Evolutionary conservation across 1,140 invertebrate genomes (phyloP).

Genomic region (Leptinotarsa defecta): DNA sequence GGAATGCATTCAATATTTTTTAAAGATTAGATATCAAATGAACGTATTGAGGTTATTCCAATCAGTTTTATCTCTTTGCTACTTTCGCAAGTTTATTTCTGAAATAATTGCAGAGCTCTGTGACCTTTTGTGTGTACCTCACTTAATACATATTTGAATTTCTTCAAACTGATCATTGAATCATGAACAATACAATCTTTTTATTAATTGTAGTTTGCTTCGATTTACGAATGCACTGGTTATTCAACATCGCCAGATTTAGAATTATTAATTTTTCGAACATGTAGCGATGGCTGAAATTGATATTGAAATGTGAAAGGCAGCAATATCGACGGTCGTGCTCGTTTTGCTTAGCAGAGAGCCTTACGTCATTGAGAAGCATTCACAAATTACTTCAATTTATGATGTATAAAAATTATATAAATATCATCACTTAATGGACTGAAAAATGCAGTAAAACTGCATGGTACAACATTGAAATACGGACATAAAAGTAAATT

Average conservation of each 20-base stretch:
- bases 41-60: no score
- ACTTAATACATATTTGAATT: no score
- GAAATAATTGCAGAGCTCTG: no score
- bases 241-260: conserved; percentile 7
- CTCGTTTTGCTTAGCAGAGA: not conserved
- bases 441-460: no score
- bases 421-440: not conserved
- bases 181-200: not conserved
- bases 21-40: no score
- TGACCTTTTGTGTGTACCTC: no score
- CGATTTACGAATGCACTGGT: not conserved
- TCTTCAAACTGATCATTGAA: not conserved
- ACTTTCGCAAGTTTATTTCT: no score
- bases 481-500: no score
- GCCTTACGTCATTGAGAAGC: not conserved
- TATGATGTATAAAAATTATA: not conserved
- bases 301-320: conserved; percentile 17
- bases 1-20: no score
- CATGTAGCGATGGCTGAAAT: not conserved
- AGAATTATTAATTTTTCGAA: not conserved
- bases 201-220: not conserved
- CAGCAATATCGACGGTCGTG: not conserved
- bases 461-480: no score
- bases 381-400: not conserved
- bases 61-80: no score